Percentiles rank a stretch among this genome's conserved stretches.
Conservation (phyloP, 2,797 vertebrate species). For the Halcyon chelicuti region DNA sequence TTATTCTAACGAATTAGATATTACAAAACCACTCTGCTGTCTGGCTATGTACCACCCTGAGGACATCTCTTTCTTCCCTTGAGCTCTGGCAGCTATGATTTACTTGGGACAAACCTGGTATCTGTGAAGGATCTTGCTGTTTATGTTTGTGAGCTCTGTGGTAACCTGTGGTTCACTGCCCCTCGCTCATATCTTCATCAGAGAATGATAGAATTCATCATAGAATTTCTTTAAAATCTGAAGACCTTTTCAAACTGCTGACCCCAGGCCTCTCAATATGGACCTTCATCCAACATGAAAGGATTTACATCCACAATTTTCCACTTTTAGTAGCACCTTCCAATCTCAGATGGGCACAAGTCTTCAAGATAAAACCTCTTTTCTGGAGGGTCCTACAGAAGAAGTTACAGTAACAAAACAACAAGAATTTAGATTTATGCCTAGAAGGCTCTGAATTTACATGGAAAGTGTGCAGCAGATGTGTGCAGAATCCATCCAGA, state of each 20-base stretch:
- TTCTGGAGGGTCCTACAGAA: background rate
- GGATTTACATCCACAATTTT: background rate
- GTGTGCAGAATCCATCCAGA: background rate
- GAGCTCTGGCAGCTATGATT: background rate
- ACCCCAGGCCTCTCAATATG: background rate
- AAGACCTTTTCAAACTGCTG: background rate
- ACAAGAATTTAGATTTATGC: background rate
- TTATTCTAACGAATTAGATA: constrained; percentile 45
- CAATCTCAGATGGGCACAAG: background rate
- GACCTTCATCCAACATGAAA: background rate
- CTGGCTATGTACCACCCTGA: background rate
- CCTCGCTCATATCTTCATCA: background rate
- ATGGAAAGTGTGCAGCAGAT: background rate
- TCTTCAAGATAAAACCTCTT: background rate
- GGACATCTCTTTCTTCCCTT: background rate
- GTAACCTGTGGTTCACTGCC: background rate
- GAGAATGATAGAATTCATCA: background rate
- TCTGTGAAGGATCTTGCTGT: background rate
- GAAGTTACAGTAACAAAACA: background rate
- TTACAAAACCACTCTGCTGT: background rate
- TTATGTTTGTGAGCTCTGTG: background rate
- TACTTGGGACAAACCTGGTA: background rate
- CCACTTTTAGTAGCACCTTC: background rate
- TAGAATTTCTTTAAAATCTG: background rate
- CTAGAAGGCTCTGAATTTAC: background rate